Percentiles rank a stretch among this genome's conserved stretches.
Evolutionary conservation across 2,888 invertebrate genomes (phyloP).

Genomic region (Apamea anceps): DNA sequence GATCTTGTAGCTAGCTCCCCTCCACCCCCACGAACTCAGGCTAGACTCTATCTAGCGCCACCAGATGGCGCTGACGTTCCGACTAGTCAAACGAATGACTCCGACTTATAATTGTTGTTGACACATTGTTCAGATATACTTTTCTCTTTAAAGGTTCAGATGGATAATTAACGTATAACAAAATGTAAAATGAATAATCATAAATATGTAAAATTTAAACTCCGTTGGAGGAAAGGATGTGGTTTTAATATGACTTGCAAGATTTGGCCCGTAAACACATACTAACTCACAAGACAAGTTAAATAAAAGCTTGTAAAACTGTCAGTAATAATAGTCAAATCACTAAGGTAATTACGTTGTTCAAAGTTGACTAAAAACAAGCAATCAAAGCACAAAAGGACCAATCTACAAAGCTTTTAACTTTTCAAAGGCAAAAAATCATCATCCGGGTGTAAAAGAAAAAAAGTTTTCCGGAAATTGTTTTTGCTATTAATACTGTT

Average conservation of each 20-base stretch:
- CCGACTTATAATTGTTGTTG: not conserved
- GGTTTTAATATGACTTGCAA: not conserved
- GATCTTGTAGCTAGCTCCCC: too few species aligned
- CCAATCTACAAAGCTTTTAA: not conserved
- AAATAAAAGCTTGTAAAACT: not conserved
- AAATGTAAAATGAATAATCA: not conserved
- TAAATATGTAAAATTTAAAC: not conserved
- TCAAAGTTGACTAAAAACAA: not conserved
- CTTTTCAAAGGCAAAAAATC: not conserved
- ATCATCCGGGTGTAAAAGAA: not conserved
- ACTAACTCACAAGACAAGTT: not conserved
- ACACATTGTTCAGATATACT: not conserved
- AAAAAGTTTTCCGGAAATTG: not conserved
- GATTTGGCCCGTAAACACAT: not conserved
- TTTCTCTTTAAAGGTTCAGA: not conserved
- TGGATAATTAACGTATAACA: too few species aligned
- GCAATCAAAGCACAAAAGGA: not conserved
- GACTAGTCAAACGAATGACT: too few species aligned
- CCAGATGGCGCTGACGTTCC: too few species aligned
- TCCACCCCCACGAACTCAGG: too few species aligned
- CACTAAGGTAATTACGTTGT: not conserved
- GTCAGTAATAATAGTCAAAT: not conserved
- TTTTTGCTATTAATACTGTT: not conserved
- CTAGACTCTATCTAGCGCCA: too few species aligned
- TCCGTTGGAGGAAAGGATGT: not conserved